These are phyloP conservation scores for Hydrophis major DNA, from an alignment of 2,797 vertebrate species.

Conservation along the genomic window DNA sequence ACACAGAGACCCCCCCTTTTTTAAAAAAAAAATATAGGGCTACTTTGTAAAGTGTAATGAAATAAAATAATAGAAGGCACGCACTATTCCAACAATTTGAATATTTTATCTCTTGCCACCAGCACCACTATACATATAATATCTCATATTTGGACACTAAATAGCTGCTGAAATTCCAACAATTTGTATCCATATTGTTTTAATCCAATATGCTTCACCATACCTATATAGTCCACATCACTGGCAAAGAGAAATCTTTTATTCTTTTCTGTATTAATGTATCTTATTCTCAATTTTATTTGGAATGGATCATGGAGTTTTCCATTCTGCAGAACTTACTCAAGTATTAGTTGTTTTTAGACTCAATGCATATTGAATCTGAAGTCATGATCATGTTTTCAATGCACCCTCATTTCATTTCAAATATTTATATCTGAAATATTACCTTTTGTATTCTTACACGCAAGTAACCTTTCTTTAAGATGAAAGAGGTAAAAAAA, in stretches of 20 bases:
- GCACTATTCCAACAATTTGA: background rate
- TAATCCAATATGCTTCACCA: background rate
- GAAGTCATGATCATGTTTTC: background rate
- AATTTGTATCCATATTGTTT: background rate
- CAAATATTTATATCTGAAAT: background rate
- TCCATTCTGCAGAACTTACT: background rate
- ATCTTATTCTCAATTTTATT: background rate
- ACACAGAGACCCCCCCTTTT: background rate
- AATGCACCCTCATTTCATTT: background rate
- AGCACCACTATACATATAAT: background rate
- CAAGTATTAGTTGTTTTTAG: background rate
- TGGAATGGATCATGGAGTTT: background rate
- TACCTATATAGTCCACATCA: background rate
- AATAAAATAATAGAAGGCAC: background rate
- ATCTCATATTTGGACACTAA: background rate
- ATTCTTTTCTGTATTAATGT: background rate
- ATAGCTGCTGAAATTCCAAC: background rate
- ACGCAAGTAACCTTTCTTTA: slow-evolving; percentile 36
- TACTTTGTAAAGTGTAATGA: background rate
- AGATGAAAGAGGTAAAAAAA: slow-evolving; percentile 58
- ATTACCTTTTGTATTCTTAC: slow-evolving; percentile 20
- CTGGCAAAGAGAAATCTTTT: background rate
- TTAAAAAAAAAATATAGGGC: background rate
- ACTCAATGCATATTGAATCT: background rate
- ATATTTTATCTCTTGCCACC: background rate